Evolutionary conservation across 2,888 invertebrate species (phyloP).

Genomic region (Julus scanicus): DNA sequence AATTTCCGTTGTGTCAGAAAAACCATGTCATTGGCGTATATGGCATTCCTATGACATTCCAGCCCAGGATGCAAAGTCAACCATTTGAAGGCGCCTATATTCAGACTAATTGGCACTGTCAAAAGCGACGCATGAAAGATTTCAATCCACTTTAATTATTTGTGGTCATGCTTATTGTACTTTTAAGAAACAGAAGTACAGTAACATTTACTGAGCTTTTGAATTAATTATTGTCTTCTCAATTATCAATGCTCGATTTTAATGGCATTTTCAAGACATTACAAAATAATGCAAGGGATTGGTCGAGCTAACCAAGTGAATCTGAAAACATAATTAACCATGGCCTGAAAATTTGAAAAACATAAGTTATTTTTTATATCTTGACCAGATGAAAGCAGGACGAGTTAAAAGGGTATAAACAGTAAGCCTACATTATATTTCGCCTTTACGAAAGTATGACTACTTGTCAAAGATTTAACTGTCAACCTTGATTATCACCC

Average conservation of each 20-base stretch:
- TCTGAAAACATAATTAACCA: conserved; percentile 33
- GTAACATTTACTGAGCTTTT: too few species aligned
- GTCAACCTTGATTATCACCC: conserved; percentile 27
- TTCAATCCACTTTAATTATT: too few species aligned
- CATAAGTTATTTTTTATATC: neutral
- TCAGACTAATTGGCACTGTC: too few species aligned
- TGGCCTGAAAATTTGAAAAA: conserved; percentile 5
- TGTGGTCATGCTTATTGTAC: too few species aligned
- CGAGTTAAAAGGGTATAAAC: conserved; percentile 18
- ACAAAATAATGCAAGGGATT: neutral
- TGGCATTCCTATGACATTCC: too few species aligned
- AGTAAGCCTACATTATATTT: too few species aligned
- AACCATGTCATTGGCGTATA: too few species aligned
- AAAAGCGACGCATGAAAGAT: too few species aligned
- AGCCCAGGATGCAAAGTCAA: too few species aligned
- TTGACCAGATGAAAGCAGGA: conserved; percentile 2
- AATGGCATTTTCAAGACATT: neutral
- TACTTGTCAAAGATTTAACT: neutral
- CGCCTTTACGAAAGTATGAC: neutral
- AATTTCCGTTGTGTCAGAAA: too few species aligned
- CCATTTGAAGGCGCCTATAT: too few species aligned
- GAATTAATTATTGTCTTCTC: conserved; percentile 21
- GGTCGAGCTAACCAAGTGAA: neutral
- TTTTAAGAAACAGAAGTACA: too few species aligned
- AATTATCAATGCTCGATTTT: neutral